Percentiles rank a stretch among this genome's conserved stretches.
phyloP scores from a whole-genome alignment of 2,113 vertebrate species.

The Calonectris borealis region DNA sequence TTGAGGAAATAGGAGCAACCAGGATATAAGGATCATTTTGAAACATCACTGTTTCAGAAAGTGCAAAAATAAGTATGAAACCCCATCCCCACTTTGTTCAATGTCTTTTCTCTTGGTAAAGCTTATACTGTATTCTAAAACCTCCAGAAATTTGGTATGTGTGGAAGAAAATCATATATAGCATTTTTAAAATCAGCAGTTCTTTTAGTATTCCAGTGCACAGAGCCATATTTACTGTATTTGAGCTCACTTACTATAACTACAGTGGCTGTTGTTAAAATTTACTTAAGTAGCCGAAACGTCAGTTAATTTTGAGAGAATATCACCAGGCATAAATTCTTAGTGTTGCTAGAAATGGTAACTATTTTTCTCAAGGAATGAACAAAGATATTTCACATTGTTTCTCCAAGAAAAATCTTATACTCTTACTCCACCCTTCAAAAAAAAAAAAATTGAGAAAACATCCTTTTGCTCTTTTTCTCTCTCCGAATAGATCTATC shows the following conservation, averaged over 20 bases:
- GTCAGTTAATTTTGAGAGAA: neutral
- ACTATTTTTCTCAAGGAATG: neutral
- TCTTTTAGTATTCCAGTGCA: neutral
- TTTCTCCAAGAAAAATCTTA: neutral
- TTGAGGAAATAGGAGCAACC: neutral
- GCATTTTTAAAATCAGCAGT: neutral
- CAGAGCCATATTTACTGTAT: neutral
- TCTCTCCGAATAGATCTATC: neutral
- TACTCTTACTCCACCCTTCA: fast-evolving
- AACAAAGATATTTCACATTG: neutral
- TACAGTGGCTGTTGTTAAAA: neutral
- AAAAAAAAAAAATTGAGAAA: neutral
- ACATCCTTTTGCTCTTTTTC: neutral
- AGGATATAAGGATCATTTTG: neutral
- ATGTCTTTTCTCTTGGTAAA: neutral
- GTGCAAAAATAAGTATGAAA: neutral
- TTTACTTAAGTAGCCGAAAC: neutral
- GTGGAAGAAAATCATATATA: neutral
- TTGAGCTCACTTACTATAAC: neutral
- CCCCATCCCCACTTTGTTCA: neutral
- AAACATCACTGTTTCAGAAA: neutral
- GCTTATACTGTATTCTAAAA: neutral
- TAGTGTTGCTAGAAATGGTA: neutral
- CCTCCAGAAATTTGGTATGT: neutral
- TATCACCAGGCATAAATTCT: neutral